These are phyloP conservation scores for Azemiops feae DNA, from an alignment of 2,113 vertebrate genomes.

Conservation along the genomic window DNA sequence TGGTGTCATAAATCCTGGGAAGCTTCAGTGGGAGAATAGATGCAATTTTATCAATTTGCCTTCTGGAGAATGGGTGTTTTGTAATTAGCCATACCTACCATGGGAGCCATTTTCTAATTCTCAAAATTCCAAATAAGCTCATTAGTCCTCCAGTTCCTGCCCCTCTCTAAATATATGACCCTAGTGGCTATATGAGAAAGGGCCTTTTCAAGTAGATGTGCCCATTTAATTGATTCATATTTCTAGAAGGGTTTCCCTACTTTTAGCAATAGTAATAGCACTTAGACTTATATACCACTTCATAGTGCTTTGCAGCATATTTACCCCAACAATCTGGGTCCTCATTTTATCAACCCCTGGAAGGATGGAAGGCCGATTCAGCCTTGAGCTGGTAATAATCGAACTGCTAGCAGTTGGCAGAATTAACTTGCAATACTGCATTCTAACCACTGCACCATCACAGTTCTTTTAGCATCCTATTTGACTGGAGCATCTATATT, in stretches of 20 bases:
- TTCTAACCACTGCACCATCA: too few relatives aligned
- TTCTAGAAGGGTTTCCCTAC: background rate
- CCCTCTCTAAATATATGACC: too few relatives aligned
- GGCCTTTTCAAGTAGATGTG: background rate
- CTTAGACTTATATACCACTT: too few relatives aligned
- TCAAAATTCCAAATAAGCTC: background rate
- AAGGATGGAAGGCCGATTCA: too few relatives aligned
- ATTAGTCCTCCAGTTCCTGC: too few relatives aligned
- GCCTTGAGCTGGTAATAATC: too few relatives aligned
- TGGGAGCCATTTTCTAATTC: background rate
- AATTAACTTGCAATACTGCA: too few relatives aligned
- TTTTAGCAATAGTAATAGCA: background rate
- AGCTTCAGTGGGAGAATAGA: background rate
- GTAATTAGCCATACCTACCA: background rate
- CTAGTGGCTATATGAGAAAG: background rate
- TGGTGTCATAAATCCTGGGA: background rate
- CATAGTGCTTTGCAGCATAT: too few relatives aligned
- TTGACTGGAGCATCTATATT: background rate
- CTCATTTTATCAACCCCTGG: too few relatives aligned
- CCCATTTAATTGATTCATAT: background rate
- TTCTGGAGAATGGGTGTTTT: background rate
- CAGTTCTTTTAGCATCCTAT: background rate
- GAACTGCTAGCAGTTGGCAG: too few relatives aligned
- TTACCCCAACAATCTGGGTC: too few relatives aligned
- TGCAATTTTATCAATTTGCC: background rate